These are phyloP conservation scores for Hydroisotoma schaefferi DNA, from an alignment of 2,888 invertebrate genomes.

Conservation along the genomic window DNA sequence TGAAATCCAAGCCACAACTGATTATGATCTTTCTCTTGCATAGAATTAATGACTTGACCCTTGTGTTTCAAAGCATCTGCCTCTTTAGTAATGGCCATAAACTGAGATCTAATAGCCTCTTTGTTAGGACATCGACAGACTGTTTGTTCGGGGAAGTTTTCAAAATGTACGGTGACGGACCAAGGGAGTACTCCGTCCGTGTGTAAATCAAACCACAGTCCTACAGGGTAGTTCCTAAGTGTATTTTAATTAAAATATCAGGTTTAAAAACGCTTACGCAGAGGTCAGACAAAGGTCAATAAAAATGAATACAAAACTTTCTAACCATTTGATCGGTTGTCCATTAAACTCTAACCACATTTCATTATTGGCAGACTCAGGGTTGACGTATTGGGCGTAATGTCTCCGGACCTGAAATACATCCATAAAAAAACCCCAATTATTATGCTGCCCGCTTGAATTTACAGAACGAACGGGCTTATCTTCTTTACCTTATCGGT, in stretches of 20 bases:
- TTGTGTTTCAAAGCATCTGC: slow-evolving; percentile 97
- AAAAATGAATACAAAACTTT: no score
- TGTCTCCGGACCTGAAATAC: slow-evolving; percentile 74
- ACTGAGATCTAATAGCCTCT: slow-evolving; percentile 88
- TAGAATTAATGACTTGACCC: slow-evolving; percentile 79
- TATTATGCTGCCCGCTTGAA: no score
- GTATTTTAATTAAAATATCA: slow-evolving; percentile 1
- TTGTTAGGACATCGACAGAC: slow-evolving; percentile 78
- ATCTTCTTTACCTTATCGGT: slow-evolving; percentile 92
- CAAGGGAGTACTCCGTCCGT: slow-evolving; percentile 78
- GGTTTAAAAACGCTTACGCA: no score
- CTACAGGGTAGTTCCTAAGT: slow-evolving; percentile 64
- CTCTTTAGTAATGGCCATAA: slow-evolving; percentile 90
- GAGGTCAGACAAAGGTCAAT: no score
- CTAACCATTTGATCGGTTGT: slow-evolving; percentile 77
- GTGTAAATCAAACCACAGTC: slow-evolving; percentile 85
- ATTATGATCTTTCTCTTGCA: slow-evolving; percentile 95
- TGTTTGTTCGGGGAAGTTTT: slow-evolving; percentile 85
- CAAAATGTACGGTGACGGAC: slow-evolving; percentile 89
- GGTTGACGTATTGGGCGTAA: slow-evolving; percentile 75
- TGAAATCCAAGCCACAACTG: slow-evolving; percentile 91
- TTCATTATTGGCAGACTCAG: slow-evolving; percentile 76
- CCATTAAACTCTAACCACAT: slow-evolving; percentile 95
- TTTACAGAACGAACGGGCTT: no score
- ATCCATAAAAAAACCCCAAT: no score